Evolutionary conservation across 2,113 vertebrate genomes (phyloP).

Genomic region (Dasypus novemcinctus): DNA sequence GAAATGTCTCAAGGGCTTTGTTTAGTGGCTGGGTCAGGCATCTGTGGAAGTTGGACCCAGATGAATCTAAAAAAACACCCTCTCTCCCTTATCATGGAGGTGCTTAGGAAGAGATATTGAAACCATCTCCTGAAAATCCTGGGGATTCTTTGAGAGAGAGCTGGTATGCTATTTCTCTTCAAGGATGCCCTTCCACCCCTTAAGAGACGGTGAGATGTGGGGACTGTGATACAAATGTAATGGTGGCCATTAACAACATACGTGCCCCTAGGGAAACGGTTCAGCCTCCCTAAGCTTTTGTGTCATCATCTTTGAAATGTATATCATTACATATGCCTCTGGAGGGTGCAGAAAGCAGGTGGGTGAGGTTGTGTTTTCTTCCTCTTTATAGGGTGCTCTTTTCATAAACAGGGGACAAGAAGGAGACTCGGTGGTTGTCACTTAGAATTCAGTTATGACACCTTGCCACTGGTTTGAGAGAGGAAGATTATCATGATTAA

Average conservation of each 20-base stretch:
- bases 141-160: background rate
- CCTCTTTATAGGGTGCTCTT: background rate
- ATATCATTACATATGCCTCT: background rate
- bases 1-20: background rate
- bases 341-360: background rate
- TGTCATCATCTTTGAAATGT: background rate
- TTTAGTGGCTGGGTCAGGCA: accelerated
- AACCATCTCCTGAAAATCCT: background rate
- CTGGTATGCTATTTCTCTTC: background rate
- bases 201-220: background rate
- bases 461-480: background rate
- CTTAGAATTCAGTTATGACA: background rate
- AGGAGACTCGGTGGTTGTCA: background rate
- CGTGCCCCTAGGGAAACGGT: background rate
- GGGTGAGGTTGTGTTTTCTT: background rate
- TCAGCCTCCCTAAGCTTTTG: background rate
- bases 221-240: background rate
- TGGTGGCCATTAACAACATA: background rate
- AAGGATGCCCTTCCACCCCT: background rate
- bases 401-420: background rate
- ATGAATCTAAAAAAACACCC: background rate
- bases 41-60: background rate
- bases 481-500: background rate
- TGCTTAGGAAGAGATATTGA: background rate
- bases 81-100: accelerated